These are phyloP conservation scores for Benitochromis conjunctus DNA, from an alignment of 2,113 vertebrate species.

Conservation along the genomic window DNA sequence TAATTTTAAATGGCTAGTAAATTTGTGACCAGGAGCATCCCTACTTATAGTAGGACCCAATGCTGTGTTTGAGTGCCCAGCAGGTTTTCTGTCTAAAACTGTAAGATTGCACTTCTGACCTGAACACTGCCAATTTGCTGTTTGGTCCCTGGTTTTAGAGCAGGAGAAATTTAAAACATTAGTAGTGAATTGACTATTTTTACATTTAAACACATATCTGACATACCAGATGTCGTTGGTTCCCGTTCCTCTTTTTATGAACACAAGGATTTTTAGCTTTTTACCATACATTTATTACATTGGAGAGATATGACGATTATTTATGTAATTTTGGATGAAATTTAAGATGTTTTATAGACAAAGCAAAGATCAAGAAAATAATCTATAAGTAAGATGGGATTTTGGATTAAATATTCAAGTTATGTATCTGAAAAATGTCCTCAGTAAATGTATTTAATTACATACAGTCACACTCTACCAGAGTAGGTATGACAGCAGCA, in stretches of 20 bases:
- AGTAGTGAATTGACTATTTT: too few species aligned
- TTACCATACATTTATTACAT: too few species aligned
- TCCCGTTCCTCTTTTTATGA: too few species aligned
- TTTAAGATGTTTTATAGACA: too few species aligned
- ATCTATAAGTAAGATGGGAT: fast-evolving
- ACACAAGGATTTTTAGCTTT: too few species aligned
- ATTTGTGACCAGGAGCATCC: not conserved
- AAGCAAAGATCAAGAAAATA: not conserved
- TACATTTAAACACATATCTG: too few species aligned
- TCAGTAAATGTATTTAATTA: not conserved
- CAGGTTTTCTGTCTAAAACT: not conserved
- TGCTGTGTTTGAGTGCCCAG: not conserved
- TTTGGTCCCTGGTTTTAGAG: not conserved
- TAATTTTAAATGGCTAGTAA: not conserved
- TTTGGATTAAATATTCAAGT: not conserved
- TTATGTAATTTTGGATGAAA: too few species aligned
- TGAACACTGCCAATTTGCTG: not conserved
- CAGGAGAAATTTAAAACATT: too few species aligned
- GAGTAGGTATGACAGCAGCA: not conserved
- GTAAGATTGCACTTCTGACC: not conserved
- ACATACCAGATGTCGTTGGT: too few species aligned
- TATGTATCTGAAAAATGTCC: not conserved
- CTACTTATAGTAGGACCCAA: not conserved
- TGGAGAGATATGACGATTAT: too few species aligned
- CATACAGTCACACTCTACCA: fast-evolving